Evolutionary conservation across 2,888 invertebrate genomes (phyloP).

Genomic region (Habroteleia sp.): DNA sequence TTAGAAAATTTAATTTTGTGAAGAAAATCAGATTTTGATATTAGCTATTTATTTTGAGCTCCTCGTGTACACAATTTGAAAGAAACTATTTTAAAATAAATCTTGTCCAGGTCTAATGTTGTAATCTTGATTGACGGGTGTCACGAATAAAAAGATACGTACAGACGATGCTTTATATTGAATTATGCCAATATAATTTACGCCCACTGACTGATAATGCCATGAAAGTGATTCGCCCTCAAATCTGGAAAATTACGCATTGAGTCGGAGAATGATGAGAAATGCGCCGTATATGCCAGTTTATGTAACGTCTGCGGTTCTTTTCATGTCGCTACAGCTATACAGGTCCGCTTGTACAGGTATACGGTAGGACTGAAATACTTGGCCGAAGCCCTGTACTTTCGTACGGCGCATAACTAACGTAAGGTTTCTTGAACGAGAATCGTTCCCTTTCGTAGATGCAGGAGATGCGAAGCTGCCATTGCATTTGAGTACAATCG

Average conservation of each 20-base stretch:
- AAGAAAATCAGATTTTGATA: no score
- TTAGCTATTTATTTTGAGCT: no score
- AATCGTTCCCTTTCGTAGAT: conserved; percentile 49
- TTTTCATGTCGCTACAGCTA: conserved; percentile 50
- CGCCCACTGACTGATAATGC: conserved; percentile 54
- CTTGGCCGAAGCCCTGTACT: conserved; percentile 74
- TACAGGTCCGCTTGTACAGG: conserved; percentile 13
- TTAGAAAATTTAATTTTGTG: no score
- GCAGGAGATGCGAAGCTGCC: no score
- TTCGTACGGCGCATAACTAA: conserved; percentile 55
- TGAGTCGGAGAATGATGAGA: conserved; percentile 4
- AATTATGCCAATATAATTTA: conserved; percentile 31
- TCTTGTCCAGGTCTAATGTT: neutral
- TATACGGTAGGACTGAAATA: conserved; percentile 66
- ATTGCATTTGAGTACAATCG: no score
- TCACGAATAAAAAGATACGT: conserved; percentile 26
- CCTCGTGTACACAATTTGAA: no score
- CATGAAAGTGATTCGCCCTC: conserved; percentile 17
- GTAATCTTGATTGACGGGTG: neutral
- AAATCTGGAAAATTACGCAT: conserved; percentile 12
- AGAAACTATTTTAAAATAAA: no score
- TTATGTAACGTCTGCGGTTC: conserved; percentile 62
- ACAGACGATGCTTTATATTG: conserved; percentile 16
- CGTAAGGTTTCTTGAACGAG: conserved; percentile 70
- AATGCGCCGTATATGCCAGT: conserved; percentile 20